Evolutionary conservation across 1,140 invertebrate genomes (phyloP).

Genomic region (Cydia splendana): DNA sequence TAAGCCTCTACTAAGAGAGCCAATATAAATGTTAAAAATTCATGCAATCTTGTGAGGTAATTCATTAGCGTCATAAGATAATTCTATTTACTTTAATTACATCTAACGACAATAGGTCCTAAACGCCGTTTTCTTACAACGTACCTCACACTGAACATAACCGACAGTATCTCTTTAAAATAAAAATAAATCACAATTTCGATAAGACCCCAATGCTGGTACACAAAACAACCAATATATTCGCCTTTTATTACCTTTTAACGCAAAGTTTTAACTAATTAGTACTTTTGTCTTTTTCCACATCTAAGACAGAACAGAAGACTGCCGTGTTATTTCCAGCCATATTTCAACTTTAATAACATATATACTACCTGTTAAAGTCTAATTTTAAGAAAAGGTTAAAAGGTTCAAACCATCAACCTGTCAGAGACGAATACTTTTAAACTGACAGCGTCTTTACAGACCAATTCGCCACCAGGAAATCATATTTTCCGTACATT

Average conservation of each 20-base stretch:
- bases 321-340: background rate
- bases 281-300: background rate
- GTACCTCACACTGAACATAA: background rate
- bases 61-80: background rate
- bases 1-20: background rate
- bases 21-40: background rate
- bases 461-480: background rate
- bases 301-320: background rate
- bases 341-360: background rate
- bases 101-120: background rate
- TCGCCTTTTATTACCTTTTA: background rate
- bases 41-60: conserved; percentile 1
- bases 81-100: background rate
- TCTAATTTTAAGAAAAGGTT: conserved; percentile 20
- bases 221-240: background rate
- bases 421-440: background rate
- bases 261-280: background rate
- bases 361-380: background rate
- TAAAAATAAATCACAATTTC: background rate
- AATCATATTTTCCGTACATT: background rate
- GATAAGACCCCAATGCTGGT: background rate
- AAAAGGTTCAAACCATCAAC: conserved; percentile 16
- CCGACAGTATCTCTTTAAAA: conserved; percentile 17
- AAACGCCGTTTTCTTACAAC: background rate
- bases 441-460: background rate